Conservation (phyloP, 2,888 invertebrate species). For the Drosophila nigricruria region DNA sequence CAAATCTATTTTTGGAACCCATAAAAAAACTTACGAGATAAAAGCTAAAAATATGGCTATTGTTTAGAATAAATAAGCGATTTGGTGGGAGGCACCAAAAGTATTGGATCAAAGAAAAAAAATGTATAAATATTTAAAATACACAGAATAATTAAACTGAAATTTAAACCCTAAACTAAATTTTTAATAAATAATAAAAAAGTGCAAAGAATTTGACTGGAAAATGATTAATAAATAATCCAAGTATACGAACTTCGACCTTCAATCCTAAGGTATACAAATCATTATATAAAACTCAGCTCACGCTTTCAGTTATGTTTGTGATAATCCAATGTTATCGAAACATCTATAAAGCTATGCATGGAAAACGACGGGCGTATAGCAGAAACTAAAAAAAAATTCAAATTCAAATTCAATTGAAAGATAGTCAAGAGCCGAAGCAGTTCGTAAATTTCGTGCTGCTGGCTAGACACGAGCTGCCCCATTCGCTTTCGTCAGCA, state of each 20-base stretch:
- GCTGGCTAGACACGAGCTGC: conserved; percentile 1
- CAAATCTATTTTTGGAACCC: not conserved
- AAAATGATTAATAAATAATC: not conserved
- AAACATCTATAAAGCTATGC: not conserved
- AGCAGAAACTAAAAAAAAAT: not conserved
- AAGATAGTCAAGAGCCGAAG: conserved; percentile 9
- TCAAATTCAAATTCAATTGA: conserved; percentile 2
- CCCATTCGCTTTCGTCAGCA: conserved; percentile 8
- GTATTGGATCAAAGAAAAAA: not conserved
- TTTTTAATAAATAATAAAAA: not conserved
- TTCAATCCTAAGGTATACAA: not conserved
- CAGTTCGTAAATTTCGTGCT: conserved; percentile 13
- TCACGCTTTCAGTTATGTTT: conserved; percentile 1
- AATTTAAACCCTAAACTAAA: no score
- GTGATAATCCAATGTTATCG: conserved; percentile 24
- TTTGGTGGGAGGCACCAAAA: no score
- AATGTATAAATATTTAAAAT: not conserved
- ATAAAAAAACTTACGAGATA: not conserved
- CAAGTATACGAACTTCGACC: not conserved
- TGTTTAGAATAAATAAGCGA: not conserved
- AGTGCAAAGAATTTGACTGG: not conserved
- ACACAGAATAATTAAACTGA: no score
- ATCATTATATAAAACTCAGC: conserved; percentile 7
- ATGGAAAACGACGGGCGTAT: not conserved
- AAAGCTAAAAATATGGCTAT: not conserved